Base-by-base conservation (phyloP, 1,140 invertebrate species). In the Lepidotrigona ventralis region DNA sequence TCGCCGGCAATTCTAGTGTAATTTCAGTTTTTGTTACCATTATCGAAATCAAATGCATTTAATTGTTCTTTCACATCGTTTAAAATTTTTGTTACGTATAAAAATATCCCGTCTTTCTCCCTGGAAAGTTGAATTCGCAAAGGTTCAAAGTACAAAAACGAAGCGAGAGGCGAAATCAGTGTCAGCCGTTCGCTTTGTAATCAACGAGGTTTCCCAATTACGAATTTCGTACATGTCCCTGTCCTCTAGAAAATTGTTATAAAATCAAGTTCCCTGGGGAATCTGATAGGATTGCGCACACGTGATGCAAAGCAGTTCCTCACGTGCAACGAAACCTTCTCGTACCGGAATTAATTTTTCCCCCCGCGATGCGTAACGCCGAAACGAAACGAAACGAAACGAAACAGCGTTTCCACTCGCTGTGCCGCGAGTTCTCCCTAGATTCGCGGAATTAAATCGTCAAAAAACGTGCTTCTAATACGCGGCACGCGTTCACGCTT, bases 281-380 rank as follows among this genome's bases (percentile, higher is more conserved):
- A 73, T 33, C 9, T 14, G 71, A 73, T 54, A 29, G 21, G 54
- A 29, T 54, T 29, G 26, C 26, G 19, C 17, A 29, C 53, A 19
- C 11, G 19, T 2, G 21, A 73, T 33, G 71, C 53, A 33, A 23
- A 73, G 6, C 53, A 73, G 53, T 73, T 73, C 56, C 71, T 56
- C 71, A 29, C 9, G 26, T 56, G 12, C 11, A 33, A 17, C 29
- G 26, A 46, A 33, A 56, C 6, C 26, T 73, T 70, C 12, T 14
- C 14, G 68, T 51, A n/a, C 21, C 23, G 12, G 29, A 73, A 73
- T 73, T 73, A 56, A 73, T 73, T 73, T 73, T 73, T 56, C 53
- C 21, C 17, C 21, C 3, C n/a, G n/a, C 17, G 23, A 73, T 5
- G 14, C 19, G 17, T 23, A 54, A 9, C 15, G 21, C 17, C 21